Evolutionary conservation across 2,888 invertebrate genomes (phyloP).

Genomic region (Argyresthia albistria): DNA sequence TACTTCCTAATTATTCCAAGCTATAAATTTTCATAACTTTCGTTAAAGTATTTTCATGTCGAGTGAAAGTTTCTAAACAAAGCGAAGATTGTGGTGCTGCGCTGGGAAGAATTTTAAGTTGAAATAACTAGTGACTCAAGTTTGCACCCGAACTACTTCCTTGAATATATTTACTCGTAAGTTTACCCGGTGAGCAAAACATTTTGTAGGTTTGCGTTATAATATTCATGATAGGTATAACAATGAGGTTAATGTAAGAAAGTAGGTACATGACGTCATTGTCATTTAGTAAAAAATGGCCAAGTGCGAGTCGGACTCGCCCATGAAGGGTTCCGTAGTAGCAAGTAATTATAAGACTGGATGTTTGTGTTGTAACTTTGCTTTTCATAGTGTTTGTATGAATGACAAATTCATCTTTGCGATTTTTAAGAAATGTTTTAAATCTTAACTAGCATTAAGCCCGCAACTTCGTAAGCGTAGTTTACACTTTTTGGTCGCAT

Average conservation of each 20-base stretch:
- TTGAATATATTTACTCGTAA: conserved; percentile 42
- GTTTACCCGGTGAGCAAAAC: conserved; percentile 17
- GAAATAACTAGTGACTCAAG: conserved; percentile 40
- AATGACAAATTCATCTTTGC: too few relatives aligned
- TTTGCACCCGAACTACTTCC: conserved; percentile 35
- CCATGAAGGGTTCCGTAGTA: too few relatives aligned
- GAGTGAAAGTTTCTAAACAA: conserved; percentile 23
- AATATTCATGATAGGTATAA: background rate
- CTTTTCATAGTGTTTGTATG: too few relatives aligned
- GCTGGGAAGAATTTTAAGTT: conserved; percentile 33
- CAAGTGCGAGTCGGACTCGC: too few relatives aligned
- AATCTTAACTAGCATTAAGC: too few relatives aligned
- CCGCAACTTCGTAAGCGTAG: too few relatives aligned
- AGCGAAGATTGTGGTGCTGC: conserved; percentile 28
- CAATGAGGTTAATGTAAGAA: background rate
- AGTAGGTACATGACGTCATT: too few relatives aligned
- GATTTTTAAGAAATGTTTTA: too few relatives aligned
- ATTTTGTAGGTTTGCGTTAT: background rate
- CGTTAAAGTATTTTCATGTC: background rate
- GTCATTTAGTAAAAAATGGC: too few relatives aligned
- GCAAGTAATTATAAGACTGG: too few relatives aligned
- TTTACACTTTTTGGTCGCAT: too few relatives aligned
- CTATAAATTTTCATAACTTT: background rate
- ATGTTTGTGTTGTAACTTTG: too few relatives aligned
- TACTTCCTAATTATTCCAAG: background rate